Evolutionary conservation across 2,797 vertebrate species (phyloP).

Genomic region (Chelon labrosus): DNA sequence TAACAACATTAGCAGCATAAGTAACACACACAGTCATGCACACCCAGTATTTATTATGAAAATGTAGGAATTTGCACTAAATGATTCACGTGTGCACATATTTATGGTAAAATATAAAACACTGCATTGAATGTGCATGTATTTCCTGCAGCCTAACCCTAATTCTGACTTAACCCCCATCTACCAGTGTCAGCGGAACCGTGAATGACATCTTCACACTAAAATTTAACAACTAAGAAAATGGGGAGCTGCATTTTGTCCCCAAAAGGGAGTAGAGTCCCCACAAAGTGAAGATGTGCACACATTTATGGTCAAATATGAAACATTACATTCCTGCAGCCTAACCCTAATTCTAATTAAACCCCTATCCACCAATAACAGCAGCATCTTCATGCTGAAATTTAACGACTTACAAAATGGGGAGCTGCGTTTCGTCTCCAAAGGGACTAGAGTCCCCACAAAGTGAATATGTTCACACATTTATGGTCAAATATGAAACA

Average conservation of each 20-base stretch:
- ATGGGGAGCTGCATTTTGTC: too few relatives aligned
- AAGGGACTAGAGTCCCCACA: not conserved
- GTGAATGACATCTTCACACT: not conserved
- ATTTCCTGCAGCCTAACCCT: not conserved
- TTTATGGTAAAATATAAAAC: too few relatives aligned
- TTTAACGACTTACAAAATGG: not conserved
- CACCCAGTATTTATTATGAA: not conserved
- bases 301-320: not conserved
- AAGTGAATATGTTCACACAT: not conserved
- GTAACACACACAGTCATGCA: not conserved
- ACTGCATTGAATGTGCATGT: too few relatives aligned
- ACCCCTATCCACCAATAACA: not conserved
- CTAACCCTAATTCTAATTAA: not conserved
- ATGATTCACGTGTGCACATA: not conserved
- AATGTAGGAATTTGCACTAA: not conserved
- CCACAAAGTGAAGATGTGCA: not conserved
- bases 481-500: not conserved
- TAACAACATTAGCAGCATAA: too few relatives aligned
- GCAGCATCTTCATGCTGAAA: not conserved
- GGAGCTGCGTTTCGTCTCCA: not conserved
- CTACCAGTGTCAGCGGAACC: too few relatives aligned
- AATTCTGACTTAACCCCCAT: not conserved
- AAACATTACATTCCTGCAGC: too few relatives aligned
- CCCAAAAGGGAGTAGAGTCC: not conserved
- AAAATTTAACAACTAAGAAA: too few relatives aligned